These are phyloP conservation scores for Motacilla tschutschensis DNA, from an alignment of 2,113 vertebrate genomes.

Conservation along the genomic window DNA sequence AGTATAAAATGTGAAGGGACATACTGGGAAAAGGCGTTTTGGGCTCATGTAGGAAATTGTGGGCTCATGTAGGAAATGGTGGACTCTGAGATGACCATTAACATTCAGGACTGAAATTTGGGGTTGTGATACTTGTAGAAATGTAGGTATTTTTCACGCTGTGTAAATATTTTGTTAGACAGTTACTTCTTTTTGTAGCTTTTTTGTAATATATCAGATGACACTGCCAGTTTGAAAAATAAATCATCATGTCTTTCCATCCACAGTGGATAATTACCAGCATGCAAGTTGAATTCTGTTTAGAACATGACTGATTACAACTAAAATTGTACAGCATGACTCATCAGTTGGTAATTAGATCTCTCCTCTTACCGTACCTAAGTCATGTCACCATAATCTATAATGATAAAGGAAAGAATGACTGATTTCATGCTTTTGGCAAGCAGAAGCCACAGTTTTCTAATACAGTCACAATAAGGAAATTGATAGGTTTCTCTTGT, in stretches of 20 bases:
- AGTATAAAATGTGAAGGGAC: neutral
- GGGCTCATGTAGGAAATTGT: neutral
- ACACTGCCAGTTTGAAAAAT: slow-evolving; percentile 41
- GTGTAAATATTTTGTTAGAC: slow-evolving; percentile 6
- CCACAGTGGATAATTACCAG: slow-evolving; percentile 41
- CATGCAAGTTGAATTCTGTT: slow-evolving; percentile 13
- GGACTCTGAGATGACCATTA: neutral
- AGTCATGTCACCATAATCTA: slow-evolving; percentile 34
- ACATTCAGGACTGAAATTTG: neutral
- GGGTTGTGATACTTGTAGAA: neutral
- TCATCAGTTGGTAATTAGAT: slow-evolving; percentile 53
- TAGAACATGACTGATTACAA: slow-evolving; percentile 52
- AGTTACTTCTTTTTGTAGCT: slow-evolving; percentile 16
- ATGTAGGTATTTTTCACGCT: neutral
- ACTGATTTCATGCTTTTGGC: slow-evolving; percentile 28
- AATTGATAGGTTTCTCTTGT: slow-evolving; percentile 31
- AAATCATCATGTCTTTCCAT: slow-evolving; percentile 25
- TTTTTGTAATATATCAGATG: neutral
- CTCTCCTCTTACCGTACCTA: neutral
- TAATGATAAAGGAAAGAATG: slow-evolving; percentile 20
- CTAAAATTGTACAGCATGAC: slow-evolving; percentile 30
- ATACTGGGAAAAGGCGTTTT: neutral
- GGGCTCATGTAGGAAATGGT: neutral
- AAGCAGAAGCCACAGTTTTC: slow-evolving; percentile 9
- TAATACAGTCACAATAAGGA: slow-evolving; percentile 39